Evolutionary conservation across 2,888 invertebrate species (phyloP).

Genomic region (Brenthis ino): DNA sequence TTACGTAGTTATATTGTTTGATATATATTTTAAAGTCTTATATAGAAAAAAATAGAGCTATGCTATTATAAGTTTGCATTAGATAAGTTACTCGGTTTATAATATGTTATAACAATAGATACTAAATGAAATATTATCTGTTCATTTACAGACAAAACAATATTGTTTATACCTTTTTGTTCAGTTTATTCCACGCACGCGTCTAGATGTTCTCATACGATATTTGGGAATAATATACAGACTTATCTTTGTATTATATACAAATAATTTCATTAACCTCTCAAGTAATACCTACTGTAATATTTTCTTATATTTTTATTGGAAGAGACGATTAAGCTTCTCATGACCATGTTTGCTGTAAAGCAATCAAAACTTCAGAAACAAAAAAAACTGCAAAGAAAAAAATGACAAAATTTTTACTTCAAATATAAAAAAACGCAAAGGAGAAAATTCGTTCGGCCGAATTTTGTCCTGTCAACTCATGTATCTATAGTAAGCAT

Average conservation of each 20-base stretch:
- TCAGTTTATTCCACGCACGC: slow-evolving; percentile 26
- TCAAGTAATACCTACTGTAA: background rate
- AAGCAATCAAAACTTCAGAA: background rate
- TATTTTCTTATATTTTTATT: background rate
- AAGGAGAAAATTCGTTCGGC: no score
- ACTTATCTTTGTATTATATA: slow-evolving; percentile 12
- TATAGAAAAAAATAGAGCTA: no score
- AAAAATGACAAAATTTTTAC: no score
- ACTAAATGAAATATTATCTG: slow-evolving; percentile 25
- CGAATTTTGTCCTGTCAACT: no score
- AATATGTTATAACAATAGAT: slow-evolving; percentile 18
- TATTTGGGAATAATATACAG: slow-evolving; percentile 7
- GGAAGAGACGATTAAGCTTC: background rate
- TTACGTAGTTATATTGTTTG: no score
- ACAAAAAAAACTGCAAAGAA: no score
- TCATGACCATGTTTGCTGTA: no score
- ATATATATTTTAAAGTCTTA: no score
- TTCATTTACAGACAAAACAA: slow-evolving; percentile 24
- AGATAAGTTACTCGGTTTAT: no score
- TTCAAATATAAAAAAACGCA: background rate
- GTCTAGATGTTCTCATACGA: slow-evolving; percentile 26
- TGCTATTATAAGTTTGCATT: no score
- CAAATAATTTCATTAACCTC: slow-evolving; percentile 13
- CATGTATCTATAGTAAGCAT: no score
- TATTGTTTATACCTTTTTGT: slow-evolving; percentile 24